Percentiles rank a stretch among this genome's conserved stretches.
Conservation (phyloP, 2,113 vertebrate genomes). For the Pseudonaja textilis region DNA sequence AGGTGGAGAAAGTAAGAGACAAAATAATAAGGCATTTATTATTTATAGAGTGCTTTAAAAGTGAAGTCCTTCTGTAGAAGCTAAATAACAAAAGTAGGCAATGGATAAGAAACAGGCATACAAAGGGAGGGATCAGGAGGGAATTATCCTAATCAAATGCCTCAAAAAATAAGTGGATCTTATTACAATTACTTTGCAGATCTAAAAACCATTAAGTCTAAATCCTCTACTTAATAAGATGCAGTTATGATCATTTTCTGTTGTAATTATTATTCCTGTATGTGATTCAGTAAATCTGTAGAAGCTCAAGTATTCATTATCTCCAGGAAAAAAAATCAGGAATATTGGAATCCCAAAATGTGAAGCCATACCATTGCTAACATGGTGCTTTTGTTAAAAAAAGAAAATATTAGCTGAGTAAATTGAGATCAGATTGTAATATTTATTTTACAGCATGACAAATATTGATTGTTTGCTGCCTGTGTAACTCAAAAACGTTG, state of each 20-base stretch:
- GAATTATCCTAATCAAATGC: not conserved
- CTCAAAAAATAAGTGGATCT: not conserved
- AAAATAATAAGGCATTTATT: not conserved
- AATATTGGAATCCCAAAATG: not conserved
- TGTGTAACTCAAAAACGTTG: not conserved
- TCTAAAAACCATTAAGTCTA: not conserved
- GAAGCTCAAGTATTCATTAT: not conserved
- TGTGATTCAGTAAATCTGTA: not conserved
- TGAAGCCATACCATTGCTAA: not conserved
- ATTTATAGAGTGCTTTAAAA: conserved; percentile 15
- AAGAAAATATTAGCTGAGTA: not conserved
- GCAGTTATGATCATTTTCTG: not conserved
- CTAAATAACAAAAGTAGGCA: not conserved
- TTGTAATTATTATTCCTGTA: too few relatives aligned
- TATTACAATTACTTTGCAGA: not conserved
- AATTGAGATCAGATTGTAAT: not conserved
- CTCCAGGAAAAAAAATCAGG: not conserved
- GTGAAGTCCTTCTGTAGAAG: not conserved
- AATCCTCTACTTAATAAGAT: not conserved
- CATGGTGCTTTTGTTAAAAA: not conserved
- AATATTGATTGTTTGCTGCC: not conserved
- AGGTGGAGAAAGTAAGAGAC: not conserved
- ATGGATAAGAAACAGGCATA: not conserved
- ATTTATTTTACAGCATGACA: not conserved
- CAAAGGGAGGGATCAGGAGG: not conserved